Percentiles rank a stretch among this genome's conserved stretches.
These are phyloP conservation scores for Lemur catta DNA, from an alignment of 2,797 vertebrate genomes.

Conservation along the genomic window DNA sequence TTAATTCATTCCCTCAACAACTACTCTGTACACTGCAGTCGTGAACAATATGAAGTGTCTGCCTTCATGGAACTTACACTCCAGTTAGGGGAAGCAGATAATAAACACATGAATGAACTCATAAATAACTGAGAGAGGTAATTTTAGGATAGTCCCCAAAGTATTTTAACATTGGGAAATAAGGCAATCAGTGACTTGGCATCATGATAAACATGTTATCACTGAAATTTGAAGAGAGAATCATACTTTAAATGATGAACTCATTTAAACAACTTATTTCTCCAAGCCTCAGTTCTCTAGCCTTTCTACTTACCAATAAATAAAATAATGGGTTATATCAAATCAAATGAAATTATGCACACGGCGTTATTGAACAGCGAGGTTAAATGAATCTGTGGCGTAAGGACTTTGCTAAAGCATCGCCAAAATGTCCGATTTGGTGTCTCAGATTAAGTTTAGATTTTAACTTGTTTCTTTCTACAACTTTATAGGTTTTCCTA, in stretches of 20 bases:
- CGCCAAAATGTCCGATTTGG: neutral
- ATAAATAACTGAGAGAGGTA: neutral
- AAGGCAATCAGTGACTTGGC: neutral
- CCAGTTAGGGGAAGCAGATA: neutral
- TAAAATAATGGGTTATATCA: neutral
- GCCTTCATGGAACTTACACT: neutral
- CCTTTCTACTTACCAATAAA: neutral
- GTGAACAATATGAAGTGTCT: neutral
- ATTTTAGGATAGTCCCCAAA: neutral
- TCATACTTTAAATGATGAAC: conserved; percentile 22
- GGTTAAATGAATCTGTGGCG: neutral
- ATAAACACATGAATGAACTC: neutral
- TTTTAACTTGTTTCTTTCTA: conserved; percentile 30
- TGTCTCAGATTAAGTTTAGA: neutral
- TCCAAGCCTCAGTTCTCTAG: conserved; percentile 10
- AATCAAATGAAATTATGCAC: neutral
- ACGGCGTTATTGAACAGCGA: neutral
- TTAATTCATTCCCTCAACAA: neutral
- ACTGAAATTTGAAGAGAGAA: neutral
- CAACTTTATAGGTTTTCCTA: neutral
- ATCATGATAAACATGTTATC: neutral
- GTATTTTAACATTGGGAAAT: conserved; percentile 34
- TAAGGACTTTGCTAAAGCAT: neutral
- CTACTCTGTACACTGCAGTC: neutral
- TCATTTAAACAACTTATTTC: neutral